A percentile compares a stretch with the other conserved stretches of the same genome.
Evolutionary conservation across 1,140 invertebrate genomes (phyloP).

Genomic region (Calliphora vicina): DNA sequence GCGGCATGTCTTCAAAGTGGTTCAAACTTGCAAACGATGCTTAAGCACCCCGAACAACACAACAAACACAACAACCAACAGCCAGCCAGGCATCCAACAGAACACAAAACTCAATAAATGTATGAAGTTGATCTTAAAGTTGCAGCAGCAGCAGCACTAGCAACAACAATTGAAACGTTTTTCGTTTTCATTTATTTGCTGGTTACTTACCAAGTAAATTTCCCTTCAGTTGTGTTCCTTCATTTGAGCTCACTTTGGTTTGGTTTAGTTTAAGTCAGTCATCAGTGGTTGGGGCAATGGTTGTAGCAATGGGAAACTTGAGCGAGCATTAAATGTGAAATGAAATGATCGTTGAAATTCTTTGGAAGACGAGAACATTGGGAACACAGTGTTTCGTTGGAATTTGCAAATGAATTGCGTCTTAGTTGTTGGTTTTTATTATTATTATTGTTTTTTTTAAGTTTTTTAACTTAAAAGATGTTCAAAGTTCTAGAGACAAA

Average conservation of each 20-base stretch:
- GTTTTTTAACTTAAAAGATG: not conserved
- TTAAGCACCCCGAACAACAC: not conserved
- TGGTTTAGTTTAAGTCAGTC: not conserved
- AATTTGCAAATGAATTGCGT: conserved; percentile 63
- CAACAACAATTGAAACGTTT: not conserved
- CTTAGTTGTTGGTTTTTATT: conserved; percentile 7
- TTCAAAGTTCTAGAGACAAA: not conserved
- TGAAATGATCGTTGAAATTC: conserved; percentile 32
- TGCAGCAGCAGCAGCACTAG: not conserved
- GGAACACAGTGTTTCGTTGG: conserved; percentile 58
- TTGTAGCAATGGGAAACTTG: not conserved
- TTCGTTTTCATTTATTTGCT: conserved; percentile 4
- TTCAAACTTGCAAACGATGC: conserved; percentile 49
- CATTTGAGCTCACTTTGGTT: not conserved
- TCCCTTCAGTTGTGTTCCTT: not conserved
- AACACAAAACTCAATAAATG: not conserved
- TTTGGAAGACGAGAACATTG: conserved; percentile 27
- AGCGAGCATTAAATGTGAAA: not conserved
- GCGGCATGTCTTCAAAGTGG: conserved; percentile 61
- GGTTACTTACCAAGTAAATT: not conserved
- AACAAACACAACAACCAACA: not conserved
- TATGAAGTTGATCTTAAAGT: not conserved
- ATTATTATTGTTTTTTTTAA: not conserved
- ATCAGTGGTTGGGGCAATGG: not conserved
- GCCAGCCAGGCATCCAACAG: not conserved